phyloP scores from a whole-genome alignment of 2,888 invertebrate species.

The Pristionchus japonicus region DNA sequence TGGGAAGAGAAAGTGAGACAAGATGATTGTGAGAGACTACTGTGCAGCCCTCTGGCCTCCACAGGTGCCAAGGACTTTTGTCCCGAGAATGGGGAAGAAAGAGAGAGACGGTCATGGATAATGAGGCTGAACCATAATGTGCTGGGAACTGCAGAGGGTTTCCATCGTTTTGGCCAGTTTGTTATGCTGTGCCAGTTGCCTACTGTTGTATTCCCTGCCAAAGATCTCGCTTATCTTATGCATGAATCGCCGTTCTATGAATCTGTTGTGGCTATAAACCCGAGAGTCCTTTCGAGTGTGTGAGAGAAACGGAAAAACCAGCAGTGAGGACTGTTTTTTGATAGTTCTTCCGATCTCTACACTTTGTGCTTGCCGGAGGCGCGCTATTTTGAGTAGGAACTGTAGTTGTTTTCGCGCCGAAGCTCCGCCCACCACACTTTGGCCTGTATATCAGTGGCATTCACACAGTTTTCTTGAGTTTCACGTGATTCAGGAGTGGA shows the following conservation, averaged over 20 bases:
- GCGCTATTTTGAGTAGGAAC: neutral
- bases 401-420: neutral
- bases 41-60: neutral
- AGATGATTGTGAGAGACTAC: neutral
- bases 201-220: neutral
- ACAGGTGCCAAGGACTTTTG: conserved; percentile 19
- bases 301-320: neutral
- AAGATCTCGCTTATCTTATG: neutral
- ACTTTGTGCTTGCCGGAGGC: too few species aligned
- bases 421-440: neutral
- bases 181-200: neutral
- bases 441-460: neutral
- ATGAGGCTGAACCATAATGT: neutral
- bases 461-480: neutral
- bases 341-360: neutral
- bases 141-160: neutral
- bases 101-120: neutral
- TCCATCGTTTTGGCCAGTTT: neutral
- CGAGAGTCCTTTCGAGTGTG: neutral
- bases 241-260: neutral
- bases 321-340: neutral
- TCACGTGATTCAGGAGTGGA: too few species aligned
- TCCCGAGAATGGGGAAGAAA: neutral
- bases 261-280: neutral
- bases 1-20: neutral